Percentiles rank a stretch among this genome's conserved stretches.
Conservation (phyloP, 2,888 invertebrate species). For the Chorisops tibialis region DNA sequence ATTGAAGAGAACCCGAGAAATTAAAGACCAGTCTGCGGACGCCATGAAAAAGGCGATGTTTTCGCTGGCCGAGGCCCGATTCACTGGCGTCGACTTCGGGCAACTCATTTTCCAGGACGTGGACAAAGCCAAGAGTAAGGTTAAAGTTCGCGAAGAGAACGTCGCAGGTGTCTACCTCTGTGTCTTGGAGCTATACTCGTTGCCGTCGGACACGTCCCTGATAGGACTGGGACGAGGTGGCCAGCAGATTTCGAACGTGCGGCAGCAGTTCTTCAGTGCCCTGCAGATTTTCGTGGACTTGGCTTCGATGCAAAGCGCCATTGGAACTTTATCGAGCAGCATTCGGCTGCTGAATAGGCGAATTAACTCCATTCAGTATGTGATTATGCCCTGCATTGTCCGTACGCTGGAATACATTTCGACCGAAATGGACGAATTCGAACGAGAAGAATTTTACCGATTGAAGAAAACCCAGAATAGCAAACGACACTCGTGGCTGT, state of each 20-base stretch:
- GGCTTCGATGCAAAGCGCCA: slow-evolving; percentile 15
- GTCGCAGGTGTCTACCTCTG: slow-evolving; percentile 1
- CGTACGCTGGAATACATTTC: slow-evolving; percentile 24
- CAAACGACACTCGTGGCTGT: neutral
- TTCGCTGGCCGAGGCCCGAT: slow-evolving; percentile 3
- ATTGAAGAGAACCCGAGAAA: neutral
- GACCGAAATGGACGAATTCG: slow-evolving; percentile 25
- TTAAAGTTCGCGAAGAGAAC: slow-evolving; percentile 1
- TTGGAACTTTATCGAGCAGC: slow-evolving; percentile 1
- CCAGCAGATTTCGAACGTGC: slow-evolving; percentile 17
- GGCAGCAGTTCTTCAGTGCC: slow-evolving; percentile 4
- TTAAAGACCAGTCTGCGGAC: neutral
- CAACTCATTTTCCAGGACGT: slow-evolving; percentile 4
- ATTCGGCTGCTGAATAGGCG: slow-evolving; percentile 14
- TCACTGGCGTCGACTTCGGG: slow-evolving; percentile 14
- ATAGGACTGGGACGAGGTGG: slow-evolving; percentile 25
- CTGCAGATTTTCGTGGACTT: slow-evolving; percentile 11
- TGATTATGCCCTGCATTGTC: slow-evolving; percentile 24
- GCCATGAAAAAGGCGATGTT: slow-evolving; percentile 11
- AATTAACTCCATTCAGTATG: slow-evolving; percentile 26
- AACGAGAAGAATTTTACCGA: slow-evolving; percentile 27
- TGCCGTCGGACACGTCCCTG: neutral
- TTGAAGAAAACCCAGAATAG: slow-evolving; percentile 16
- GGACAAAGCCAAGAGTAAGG: neutral
- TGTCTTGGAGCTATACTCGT: neutral